phyloP scores from a whole-genome alignment of 1,140 invertebrate genomes.

The Physella acuta region DNA sequence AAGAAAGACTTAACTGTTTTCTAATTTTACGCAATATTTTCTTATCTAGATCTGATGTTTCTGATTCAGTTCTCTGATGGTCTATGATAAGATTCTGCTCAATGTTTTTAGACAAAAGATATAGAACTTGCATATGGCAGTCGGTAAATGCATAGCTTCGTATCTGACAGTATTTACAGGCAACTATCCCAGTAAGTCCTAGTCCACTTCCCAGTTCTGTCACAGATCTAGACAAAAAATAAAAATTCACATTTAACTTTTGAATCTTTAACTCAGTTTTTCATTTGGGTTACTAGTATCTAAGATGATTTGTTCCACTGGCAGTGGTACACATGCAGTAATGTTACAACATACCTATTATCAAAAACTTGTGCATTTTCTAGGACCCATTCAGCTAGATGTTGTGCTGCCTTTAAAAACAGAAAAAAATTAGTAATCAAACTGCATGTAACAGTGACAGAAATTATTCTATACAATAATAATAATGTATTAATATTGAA shows the following conservation, averaged over 20 bases:
- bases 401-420: slow-evolving; percentile 45
- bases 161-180: slow-evolving; percentile 41
- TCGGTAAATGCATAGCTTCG: slow-evolving; percentile 48
- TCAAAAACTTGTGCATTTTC: slow-evolving; percentile 44
- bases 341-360: slow-evolving; percentile 48
- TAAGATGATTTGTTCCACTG: no score
- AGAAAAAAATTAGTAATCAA: no score
- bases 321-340: background rate
- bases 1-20: slow-evolving; percentile 40
- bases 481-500: no score
- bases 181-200: slow-evolving; percentile 47
- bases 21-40: slow-evolving; percentile 44
- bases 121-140: slow-evolving; percentile 49
- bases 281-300: no score
- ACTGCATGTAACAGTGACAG: no score
- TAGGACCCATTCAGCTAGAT: slow-evolving; percentile 51
- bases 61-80: slow-evolving; percentile 10
- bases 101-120: slow-evolving; percentile 49
- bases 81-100: slow-evolving; percentile 38
- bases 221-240: slow-evolving; percentile 30
- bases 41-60: slow-evolving; percentile 31
- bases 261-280: no score
- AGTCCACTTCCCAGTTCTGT: slow-evolving; percentile 53
- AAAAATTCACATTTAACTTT: no score
- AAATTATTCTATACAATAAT: no score